phyloP scores from a whole-genome alignment of 2,797 vertebrate genomes.

The Antennarius maculatus region DNA sequence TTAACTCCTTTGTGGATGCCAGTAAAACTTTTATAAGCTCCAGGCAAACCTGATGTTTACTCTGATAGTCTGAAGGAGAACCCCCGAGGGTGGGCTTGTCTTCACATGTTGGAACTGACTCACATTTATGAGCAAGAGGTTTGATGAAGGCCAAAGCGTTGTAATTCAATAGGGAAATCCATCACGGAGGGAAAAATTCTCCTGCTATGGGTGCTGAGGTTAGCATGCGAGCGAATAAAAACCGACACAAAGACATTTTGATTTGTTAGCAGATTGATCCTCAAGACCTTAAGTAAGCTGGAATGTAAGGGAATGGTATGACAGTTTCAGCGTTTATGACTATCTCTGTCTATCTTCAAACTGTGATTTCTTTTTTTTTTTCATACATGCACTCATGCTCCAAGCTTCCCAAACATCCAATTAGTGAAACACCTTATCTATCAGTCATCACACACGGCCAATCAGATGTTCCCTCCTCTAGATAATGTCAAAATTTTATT shows the following conservation, averaged over 20 bases:
- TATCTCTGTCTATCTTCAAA: constrained; percentile 8
- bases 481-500: constrained; percentile 6
- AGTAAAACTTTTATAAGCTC: constrained; percentile 56
- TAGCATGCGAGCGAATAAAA: constrained; percentile 3
- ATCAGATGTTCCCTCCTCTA: constrained; percentile 54
- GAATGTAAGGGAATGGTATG: constrained; percentile 24
- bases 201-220: neutral
- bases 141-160: constrained; percentile 17
- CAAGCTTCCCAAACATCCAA: constrained; percentile 43
- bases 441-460: constrained; percentile 17
- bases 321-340: constrained; percentile 6
- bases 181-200: constrained; percentile 26
- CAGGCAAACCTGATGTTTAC: constrained; percentile 71
- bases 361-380: constrained; percentile 21
- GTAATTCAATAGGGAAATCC: constrained; percentile 20
- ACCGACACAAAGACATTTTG: constrained; percentile 5
- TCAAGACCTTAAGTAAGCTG: constrained; percentile 15
- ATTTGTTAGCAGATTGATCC: constrained; percentile 28
- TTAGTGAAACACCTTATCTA: constrained; percentile 42
- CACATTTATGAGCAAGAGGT: neutral
- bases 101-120: constrained; percentile 52
- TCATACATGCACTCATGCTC: constrained; percentile 1
- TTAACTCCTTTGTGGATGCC: constrained; percentile 39
- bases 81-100: constrained; percentile 62
- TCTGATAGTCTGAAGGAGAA: constrained; percentile 53